Conservation (phyloP, 2,113 vertebrate genomes). For the Morphnarchus princeps region DNA sequence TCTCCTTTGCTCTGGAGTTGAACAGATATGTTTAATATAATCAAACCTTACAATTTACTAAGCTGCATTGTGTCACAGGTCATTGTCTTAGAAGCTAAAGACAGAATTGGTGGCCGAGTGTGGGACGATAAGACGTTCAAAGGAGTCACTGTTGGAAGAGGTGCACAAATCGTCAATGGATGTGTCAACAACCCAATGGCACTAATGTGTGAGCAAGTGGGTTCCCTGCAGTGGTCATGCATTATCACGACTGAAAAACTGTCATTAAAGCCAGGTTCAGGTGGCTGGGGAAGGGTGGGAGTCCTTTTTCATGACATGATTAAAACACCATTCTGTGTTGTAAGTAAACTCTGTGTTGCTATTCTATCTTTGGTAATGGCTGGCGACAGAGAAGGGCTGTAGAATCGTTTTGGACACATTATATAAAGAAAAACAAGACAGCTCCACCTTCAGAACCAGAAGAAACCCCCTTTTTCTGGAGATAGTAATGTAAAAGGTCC, state of each 20-base stretch:
- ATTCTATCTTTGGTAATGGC: neutral
- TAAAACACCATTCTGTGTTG: neutral
- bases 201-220: constrained; percentile 98
- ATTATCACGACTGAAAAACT: neutral
- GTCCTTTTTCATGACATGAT: neutral
- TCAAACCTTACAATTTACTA: neutral
- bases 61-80: constrained; percentile 73
- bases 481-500: neutral
- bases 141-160: constrained; percentile 87
- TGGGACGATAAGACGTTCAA: constrained; percentile 89
- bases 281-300: neutral
- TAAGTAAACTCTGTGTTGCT: neutral
- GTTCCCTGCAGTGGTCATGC: constrained; percentile 50
- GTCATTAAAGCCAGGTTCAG: neutral
- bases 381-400: neutral
- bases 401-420: neutral
- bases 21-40: neutral
- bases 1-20: neutral
- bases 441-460: neutral
- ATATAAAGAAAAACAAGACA: neutral
- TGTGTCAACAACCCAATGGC: constrained; percentile 96
- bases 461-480: neutral
- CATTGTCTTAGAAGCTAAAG: constrained; percentile 90
- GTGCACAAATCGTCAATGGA: constrained; percentile 95
- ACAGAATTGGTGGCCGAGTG: constrained; percentile 91